Base-by-base conservation (phyloP, 2,888 invertebrate species). In the Macrosiphum euphorbiae region DNA sequence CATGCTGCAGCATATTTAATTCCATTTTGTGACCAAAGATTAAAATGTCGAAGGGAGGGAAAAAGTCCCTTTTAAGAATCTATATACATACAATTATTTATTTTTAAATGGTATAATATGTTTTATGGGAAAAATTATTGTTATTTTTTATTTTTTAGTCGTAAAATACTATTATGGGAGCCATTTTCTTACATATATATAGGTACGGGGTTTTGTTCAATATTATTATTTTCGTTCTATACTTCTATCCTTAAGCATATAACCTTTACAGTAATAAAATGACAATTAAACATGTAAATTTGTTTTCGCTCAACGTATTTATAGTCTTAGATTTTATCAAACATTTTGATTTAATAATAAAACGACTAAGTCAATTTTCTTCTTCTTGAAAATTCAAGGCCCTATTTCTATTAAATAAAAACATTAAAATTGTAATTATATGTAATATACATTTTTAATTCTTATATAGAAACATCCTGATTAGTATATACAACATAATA, bases 61-160 rank as follows among this genome's bases (percentile, higher is more conserved):
- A 50, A 47, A 86, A 86, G 86, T 47, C n/a, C n/a, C 86, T 86
- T 86, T 86, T 47, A 47, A 50, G 86, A 47, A 47, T 86, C 47
- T 47, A 86, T 44, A 35, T 41, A 35, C 8, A 35, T 26, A 78
- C 8, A 52, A n/a, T 88, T 88, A 88, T 58, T 55, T 88, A 13
- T 88, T 50, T 88, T 88, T 41, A 58, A 88, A 55, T 58, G 88
- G 28, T 58, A 16, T 88, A 41, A 16, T 88, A 41, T 58, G 11
- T 88, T 55, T 88, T 88, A 88, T 7, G 88, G 58, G 41, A 28
- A 88, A 88, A 52, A 88, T 58, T 41, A 47, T 50, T 50, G 28
- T 88, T 58, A 88, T 88, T 88, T 13, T 55, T 44, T 41, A 28
- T 35, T 88, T 88, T 28, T 88, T 44, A 24, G 58, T 88, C 88